These are phyloP conservation scores for Lithophane semibrunnea DNA, from an alignment of 2,888 invertebrate genomes.

Conservation along the genomic window DNA sequence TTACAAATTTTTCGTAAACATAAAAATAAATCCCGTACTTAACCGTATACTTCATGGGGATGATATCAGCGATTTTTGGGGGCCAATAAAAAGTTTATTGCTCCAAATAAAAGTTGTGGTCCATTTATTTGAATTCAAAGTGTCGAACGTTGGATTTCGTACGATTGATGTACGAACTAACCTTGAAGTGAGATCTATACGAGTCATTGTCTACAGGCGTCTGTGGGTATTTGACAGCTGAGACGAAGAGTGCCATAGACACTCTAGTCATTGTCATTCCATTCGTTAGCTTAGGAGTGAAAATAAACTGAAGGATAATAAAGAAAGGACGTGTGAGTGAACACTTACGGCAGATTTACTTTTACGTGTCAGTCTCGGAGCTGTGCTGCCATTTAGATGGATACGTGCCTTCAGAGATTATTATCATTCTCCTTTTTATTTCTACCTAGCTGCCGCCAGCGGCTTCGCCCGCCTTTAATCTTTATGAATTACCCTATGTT, in stretches of 20 bases:
- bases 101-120: slow-evolving; percentile 46
- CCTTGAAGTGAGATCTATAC: slow-evolving; percentile 34
- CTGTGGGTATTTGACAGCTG: slow-evolving; percentile 33
- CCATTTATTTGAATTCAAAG: slow-evolving; percentile 41
- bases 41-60: slow-evolving; percentile 14
- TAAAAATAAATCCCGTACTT: slow-evolving; percentile 26
- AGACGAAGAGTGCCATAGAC: slow-evolving; percentile 31
- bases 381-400: slow-evolving; percentile 64
- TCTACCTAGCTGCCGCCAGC: too few relatives aligned
- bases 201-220: slow-evolving; percentile 49
- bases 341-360: slow-evolving; percentile 74
- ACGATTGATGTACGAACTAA: slow-evolving; percentile 33
- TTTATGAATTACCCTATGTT: too few relatives aligned
- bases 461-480: too few relatives aligned
- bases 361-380: slow-evolving; percentile 61
- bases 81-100: slow-evolving; percentile 34
- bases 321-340: slow-evolving; percentile 75
- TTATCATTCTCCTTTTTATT: slow-evolving; percentile 52
- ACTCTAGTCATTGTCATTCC: slow-evolving; percentile 63
- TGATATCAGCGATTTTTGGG: slow-evolving; percentile 32
- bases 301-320: slow-evolving; percentile 77
- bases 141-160: slow-evolving; percentile 29
- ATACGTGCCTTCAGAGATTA: slow-evolving; percentile 63
- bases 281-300: slow-evolving; percentile 67
- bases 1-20: slow-evolving; percentile 12